phyloP scores from a whole-genome alignment of 2,113 vertebrate species.

The Vombatus ursinus region DNA sequence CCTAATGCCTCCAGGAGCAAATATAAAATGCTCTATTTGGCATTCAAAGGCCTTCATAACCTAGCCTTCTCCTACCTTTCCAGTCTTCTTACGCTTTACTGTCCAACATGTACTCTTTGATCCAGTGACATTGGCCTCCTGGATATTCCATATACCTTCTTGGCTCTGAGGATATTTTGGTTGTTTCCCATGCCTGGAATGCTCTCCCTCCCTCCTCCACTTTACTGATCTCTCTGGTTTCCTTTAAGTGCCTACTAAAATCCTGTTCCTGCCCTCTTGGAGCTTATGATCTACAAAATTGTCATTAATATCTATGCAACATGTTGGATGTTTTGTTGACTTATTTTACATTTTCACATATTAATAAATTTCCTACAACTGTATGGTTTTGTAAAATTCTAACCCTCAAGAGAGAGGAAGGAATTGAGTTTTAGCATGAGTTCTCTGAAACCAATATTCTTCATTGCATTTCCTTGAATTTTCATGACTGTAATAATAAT shows the following conservation, averaged over 20 bases:
- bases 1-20: background rate
- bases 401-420: too few species aligned
- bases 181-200: too few species aligned
- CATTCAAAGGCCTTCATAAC: background rate
- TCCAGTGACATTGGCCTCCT: background rate
- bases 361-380: background rate
- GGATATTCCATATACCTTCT: background rate
- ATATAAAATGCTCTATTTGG: background rate
- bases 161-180: background rate
- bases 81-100: background rate
- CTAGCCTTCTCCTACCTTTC: background rate
- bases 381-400: background rate
- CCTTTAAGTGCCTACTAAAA: background rate
- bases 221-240: too few species aligned
- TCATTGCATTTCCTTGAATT: background rate
- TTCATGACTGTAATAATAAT: background rate
- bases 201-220: too few species aligned
- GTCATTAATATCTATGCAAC: background rate
- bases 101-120: background rate
- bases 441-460: background rate
- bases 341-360: background rate
- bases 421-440: background rate
- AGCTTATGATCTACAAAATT: background rate
- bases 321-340: background rate
- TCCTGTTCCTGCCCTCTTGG: background rate